These are phyloP conservation scores for Gorilla gorilla DNA, from an alignment of 2,113 vertebrate species.

Conservation along the genomic window DNA sequence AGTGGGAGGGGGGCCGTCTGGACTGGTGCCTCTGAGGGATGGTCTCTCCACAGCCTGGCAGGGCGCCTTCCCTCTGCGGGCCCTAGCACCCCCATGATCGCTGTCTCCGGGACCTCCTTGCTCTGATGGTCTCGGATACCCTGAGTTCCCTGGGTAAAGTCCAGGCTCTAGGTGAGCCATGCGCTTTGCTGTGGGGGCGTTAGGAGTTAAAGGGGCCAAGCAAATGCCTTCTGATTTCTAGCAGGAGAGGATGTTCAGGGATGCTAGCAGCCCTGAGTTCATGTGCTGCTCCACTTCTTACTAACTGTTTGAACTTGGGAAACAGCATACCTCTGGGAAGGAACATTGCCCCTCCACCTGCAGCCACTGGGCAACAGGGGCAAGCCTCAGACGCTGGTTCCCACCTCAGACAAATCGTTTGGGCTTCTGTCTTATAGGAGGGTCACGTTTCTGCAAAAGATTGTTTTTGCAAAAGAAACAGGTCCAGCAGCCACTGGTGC, in stretches of 20 bases:
- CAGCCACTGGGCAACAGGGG: fast-evolving
- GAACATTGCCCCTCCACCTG: neutral
- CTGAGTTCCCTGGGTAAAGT: neutral
- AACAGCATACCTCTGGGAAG: neutral
- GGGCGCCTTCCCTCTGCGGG: neutral
- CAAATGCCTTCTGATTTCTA: neutral
- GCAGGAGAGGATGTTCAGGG: neutral
- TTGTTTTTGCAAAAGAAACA: neutral
- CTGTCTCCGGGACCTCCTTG: no score
- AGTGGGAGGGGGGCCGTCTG: neutral
- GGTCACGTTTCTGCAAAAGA: neutral
- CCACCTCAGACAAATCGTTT: fast-evolving
- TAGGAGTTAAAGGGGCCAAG: no score
- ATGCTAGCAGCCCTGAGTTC: neutral
- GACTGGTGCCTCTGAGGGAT: constrained; percentile 44
- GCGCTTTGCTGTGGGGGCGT: fast-evolving
- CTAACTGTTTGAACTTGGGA: neutral
- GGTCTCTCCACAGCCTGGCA: neutral
- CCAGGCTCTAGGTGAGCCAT: fast-evolving
- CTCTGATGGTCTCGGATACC: fast-evolving
- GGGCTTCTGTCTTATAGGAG: neutral
- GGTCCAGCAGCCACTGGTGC: neutral
- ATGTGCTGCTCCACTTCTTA: neutral
- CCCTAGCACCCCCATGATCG: fast-evolving
- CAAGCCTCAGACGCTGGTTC: fast-evolving